Evolutionary conservation across 2,113 vertebrate genomes (phyloP).

Genomic region (Glaucomys volans): DNA sequence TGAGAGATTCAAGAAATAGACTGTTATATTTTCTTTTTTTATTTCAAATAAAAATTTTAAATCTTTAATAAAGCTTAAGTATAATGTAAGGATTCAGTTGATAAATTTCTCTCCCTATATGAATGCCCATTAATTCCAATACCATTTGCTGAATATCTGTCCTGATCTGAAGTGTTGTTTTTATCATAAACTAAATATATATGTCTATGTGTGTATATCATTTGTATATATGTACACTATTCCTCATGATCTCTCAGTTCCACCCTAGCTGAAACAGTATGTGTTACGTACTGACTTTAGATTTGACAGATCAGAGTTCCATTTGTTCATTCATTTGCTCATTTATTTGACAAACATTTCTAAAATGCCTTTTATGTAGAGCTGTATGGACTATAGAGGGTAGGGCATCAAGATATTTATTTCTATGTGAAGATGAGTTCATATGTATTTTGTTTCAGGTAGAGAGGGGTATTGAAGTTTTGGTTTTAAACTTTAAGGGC

Average conservation of each 20-base stretch:
- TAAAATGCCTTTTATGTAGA: background rate
- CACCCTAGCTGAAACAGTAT: background rate
- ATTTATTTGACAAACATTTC: background rate
- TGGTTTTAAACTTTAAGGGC: background rate
- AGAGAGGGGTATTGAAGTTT: background rate
- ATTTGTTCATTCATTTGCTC: background rate
- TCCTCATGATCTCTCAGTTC: background rate
- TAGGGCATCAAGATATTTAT: background rate
- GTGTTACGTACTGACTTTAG: no score
- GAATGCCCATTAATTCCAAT: background rate
- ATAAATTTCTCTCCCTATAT: background rate
- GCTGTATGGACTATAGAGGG: background rate
- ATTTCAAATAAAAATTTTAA: background rate
- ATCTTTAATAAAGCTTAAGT: conserved; percentile 29
- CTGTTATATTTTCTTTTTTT: background rate
- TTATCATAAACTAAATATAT: background rate
- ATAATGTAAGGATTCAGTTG: background rate
- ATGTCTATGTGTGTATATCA: background rate
- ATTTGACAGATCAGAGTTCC: background rate
- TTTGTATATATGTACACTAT: background rate
- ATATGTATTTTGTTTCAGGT: background rate
- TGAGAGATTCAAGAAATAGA: conserved; percentile 25
- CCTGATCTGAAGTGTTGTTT: background rate
- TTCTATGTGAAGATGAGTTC: background rate
- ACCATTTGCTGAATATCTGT: background rate